Conservation (phyloP, 2,888 invertebrate genomes). For the Polydesmus complanatus region DNA sequence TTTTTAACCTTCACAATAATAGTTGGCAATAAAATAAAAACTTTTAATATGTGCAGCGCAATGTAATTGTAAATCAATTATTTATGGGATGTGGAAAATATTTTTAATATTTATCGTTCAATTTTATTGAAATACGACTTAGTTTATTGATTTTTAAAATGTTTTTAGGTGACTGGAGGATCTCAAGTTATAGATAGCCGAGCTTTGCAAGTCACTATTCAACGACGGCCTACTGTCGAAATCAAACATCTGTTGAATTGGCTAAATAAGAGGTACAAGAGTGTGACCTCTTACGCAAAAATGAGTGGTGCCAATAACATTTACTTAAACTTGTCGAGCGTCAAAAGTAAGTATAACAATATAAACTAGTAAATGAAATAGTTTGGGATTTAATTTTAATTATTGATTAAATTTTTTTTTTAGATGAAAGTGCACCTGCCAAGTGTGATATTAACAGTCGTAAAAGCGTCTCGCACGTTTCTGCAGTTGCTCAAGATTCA, state of each 20-base stretch:
- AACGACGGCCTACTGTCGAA: slow-evolving; percentile 1
- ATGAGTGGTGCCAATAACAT: slow-evolving; percentile 22
- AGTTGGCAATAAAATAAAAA: too few relatives aligned
- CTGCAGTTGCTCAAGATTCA: slow-evolving; percentile 7
- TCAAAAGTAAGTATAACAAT: slow-evolving; percentile 4
- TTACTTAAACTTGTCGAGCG: slow-evolving; percentile 20
- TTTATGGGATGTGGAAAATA: too few relatives aligned
- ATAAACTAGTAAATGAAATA: background rate
- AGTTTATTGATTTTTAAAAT: too few relatives aligned
- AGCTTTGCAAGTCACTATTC: slow-evolving; percentile 9
- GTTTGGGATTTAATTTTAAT: background rate
- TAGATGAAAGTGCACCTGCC: slow-evolving; percentile 10
- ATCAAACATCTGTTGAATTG: slow-evolving; percentile 19
- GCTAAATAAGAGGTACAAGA: slow-evolving; percentile 20
- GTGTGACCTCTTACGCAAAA: slow-evolving; percentile 23
- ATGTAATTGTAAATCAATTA: too few relatives aligned
- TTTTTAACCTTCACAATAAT: too few relatives aligned
- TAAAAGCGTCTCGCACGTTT: slow-evolving; percentile 8
- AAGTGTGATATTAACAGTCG: slow-evolving; percentile 11
- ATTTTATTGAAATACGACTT: too few relatives aligned
- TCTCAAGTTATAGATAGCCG: slow-evolving; percentile 17
- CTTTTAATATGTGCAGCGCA: too few relatives aligned
- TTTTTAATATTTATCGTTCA: too few relatives aligned
- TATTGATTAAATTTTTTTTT: background rate
- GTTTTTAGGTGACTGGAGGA: slow-evolving; percentile 17